These are phyloP conservation scores for Galaxea fascicularis DNA, from an alignment of 92 coral and sea anemone genomes.

Conservation along the genomic window DNA sequence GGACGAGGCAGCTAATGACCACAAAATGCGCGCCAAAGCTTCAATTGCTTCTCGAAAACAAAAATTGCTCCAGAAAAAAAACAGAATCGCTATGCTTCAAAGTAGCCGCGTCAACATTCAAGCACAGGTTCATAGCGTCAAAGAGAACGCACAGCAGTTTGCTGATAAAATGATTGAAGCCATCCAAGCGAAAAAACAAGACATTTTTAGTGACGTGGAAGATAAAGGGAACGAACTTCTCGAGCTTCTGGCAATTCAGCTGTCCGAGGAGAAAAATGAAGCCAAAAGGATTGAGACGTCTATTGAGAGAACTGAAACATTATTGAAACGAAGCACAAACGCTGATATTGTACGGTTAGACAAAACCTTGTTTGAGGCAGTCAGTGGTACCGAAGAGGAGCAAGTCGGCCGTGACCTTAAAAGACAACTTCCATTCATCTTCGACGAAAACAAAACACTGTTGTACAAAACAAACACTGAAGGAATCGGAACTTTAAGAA, in stretches of 20 bases:
- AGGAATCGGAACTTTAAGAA: slow-evolving; percentile 6
- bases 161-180: background rate
- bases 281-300: background rate
- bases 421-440: background rate
- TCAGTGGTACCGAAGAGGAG: background rate
- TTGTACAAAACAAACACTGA: background rate
- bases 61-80: background rate
- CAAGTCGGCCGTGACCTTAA: slow-evolving; percentile 9
- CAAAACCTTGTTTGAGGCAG: background rate
- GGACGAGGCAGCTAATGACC: background rate
- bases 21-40: background rate
- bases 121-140: background rate
- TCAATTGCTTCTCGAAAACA: background rate
- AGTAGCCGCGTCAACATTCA: background rate
- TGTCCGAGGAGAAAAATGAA: background rate
- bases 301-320: background rate
- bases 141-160: background rate
- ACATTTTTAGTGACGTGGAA: background rate
- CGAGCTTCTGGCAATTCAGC: background rate
- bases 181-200: background rate
- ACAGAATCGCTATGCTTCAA: background rate
- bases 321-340: slow-evolving; percentile 11
- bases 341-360: background rate
- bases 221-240: background rate
- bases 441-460: background rate